Conservation (phyloP, 2,113 vertebrate genomes). For the Mungos mungo region DNA sequence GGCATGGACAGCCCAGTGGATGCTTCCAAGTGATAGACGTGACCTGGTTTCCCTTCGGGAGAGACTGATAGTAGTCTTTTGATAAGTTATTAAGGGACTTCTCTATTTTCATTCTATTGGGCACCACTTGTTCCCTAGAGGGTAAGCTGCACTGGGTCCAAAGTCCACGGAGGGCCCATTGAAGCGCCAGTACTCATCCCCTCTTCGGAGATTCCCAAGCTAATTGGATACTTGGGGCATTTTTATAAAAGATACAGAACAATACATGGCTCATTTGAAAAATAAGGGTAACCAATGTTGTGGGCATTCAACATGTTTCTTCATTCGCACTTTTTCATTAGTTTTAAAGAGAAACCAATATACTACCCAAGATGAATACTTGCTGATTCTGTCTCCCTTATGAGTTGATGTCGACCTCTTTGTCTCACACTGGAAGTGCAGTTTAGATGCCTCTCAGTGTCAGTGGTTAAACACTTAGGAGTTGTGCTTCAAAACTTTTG, state of each 20-base stretch:
- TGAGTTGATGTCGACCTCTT: not conserved
- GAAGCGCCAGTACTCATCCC: not conserved
- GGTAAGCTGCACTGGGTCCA: not conserved
- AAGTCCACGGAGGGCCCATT: not conserved
- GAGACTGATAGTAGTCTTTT: no score
- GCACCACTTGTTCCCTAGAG: not conserved
- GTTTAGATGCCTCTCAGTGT: not conserved
- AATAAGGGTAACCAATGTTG: not conserved
- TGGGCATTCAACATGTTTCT: not conserved
- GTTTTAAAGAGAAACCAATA: not conserved
- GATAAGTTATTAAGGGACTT: not conserved
- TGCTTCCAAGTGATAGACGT: not conserved
- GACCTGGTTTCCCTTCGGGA: not conserved
- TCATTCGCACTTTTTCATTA: not conserved
- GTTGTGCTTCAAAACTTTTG: slow-evolving; percentile 27
- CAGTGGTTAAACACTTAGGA: not conserved
- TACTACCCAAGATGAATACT: not conserved
- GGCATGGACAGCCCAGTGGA: not conserved
- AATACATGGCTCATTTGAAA: not conserved
- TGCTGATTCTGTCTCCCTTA: not conserved
- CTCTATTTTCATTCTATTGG: not conserved
- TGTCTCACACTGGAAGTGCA: not conserved
- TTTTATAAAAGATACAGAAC: not conserved
- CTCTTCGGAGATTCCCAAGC: not conserved
- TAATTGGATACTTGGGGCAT: not conserved